Percentiles rank a stretch among this genome's conserved stretches.
These are phyloP conservation scores for Cydia fagiglandana DNA, from an alignment of 1,140 invertebrate species.

Conservation along the genomic window DNA sequence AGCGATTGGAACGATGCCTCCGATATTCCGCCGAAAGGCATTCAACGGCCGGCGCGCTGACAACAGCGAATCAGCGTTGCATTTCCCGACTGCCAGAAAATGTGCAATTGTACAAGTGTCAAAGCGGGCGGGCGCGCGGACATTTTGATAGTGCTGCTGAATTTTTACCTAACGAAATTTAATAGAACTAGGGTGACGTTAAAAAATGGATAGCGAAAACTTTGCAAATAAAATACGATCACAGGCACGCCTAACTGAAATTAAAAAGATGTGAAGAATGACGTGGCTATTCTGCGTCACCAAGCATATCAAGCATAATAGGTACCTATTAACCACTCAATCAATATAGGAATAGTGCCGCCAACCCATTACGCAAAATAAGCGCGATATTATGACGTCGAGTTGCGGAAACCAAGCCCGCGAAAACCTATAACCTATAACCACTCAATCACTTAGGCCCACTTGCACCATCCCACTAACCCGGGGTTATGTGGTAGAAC, in stretches of 20 bases:
- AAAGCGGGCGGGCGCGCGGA: background rate
- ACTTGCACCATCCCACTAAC: no score
- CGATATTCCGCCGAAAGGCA: background rate
- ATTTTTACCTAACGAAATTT: background rate
- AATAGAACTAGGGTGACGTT: background rate
- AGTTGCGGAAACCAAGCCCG: no score
- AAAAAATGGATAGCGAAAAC: background rate
- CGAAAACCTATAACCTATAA: no score
- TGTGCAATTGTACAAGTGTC: background rate
- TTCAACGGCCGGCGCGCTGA: constrained; percentile 2
- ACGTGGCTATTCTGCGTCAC: no score
- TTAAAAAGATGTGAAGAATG: background rate
- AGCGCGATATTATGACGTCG: no score
- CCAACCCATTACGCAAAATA: no score
- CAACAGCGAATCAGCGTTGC: constrained; percentile 6
- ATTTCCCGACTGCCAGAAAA: background rate
- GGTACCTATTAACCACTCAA: no score
- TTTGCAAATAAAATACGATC: background rate
- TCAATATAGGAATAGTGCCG: no score
- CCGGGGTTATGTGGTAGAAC: no score
- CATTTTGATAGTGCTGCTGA: background rate
- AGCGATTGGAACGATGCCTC: background rate
- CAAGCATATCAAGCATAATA: no score
- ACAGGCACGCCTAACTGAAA: background rate
- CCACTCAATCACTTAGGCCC: no score